Evolutionary conservation across 2,888 invertebrate genomes (phyloP), one percentile per base, ranked within the genome.

Genomic region (Plagodis dolabraria): DNA sequence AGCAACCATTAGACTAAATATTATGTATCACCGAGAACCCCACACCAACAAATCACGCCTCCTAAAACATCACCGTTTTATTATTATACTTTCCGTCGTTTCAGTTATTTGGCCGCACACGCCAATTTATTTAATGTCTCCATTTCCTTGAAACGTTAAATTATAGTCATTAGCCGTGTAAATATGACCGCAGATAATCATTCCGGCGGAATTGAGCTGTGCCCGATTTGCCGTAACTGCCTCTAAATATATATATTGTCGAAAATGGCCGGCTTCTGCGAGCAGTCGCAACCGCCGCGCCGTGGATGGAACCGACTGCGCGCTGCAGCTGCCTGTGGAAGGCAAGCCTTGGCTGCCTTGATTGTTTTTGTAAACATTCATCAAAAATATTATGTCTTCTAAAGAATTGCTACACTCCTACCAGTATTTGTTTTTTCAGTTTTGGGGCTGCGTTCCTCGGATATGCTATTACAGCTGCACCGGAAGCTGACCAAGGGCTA

Each of bases 41-140:
- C 40, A 9, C 38, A 7, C 2, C 33, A 33, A n/a, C 49, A 40
- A 40, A 10, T 49, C 40, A 6, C 34, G 47, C 34, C 40, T 0
- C 40, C 1, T 1, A 33, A 33, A 7, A 22, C 22, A 38, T 49
- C n/a, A 22, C 22, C 40, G 22, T 34, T 52, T 52, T 48, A 52
- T 52, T 52, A 44, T 36, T 8, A 46, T 43, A 40, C 42, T 12
- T 44, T 38, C 44, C 38, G 33, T 36, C 33, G 22, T 38, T 11
- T 47, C 47, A 38, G 7, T 38, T 7, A 44, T 11, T 47, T 43
- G 35, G 9, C 8, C 50, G 55, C 53, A 38, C 55, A 51, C 45
- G 57, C 42, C 60, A 67, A 67, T 68, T 68, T 64, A 57, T 57
- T 57, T 69, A 63, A 69, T 67, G 63, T 69, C 67, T 69, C 65